phyloP scores from a whole-genome alignment of 2,888 invertebrate genomes.

The Nomada fabriciana region DNA sequence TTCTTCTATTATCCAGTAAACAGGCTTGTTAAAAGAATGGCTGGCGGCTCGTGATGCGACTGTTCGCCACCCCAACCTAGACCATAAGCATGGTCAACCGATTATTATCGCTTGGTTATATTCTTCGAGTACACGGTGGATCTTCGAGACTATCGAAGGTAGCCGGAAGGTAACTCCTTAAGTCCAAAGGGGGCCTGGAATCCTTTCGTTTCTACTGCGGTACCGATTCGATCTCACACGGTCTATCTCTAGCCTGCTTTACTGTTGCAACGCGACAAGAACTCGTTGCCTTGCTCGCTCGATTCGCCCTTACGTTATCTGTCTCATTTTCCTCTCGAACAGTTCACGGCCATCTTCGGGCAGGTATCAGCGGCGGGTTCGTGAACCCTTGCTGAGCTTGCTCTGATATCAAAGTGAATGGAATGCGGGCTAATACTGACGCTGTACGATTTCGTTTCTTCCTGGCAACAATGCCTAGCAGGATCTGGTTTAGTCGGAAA shows the following conservation, averaged over 20 bases:
- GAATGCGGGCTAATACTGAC: conserved; percentile 50
- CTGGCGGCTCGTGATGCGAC: conserved; percentile 56
- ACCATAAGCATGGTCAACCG: conserved; percentile 60
- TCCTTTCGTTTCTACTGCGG: conserved; percentile 63
- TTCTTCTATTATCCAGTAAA: conserved; percentile 69
- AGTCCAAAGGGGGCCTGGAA: conserved; percentile 43
- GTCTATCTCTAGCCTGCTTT: conserved; percentile 69
- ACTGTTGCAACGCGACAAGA: conserved; percentile 71
- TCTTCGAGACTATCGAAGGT: conserved; percentile 70
- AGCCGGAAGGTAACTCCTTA: conserved; percentile 75
- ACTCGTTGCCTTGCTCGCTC: conserved; percentile 46
- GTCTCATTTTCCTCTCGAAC: conserved; percentile 65
- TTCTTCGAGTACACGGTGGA: conserved; percentile 67
- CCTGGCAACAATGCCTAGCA: not conserved
- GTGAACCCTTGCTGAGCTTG: conserved; percentile 50
- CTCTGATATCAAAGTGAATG: conserved; percentile 36
- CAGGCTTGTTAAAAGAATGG: conserved; percentile 68
- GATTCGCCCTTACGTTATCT: conserved; percentile 49
- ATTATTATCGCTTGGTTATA: conserved; percentile 72
- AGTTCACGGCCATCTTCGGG: conserved; percentile 74
- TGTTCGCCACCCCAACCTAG: conserved; percentile 55
- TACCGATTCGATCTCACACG: conserved; percentile 64
- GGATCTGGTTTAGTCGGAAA: not conserved
- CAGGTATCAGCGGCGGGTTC: conserved; percentile 70
- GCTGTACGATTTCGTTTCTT: conserved; percentile 1